Evolutionary conservation across 2,888 invertebrate species (phyloP).

Genomic region (Spodoptera exigua): DNA sequence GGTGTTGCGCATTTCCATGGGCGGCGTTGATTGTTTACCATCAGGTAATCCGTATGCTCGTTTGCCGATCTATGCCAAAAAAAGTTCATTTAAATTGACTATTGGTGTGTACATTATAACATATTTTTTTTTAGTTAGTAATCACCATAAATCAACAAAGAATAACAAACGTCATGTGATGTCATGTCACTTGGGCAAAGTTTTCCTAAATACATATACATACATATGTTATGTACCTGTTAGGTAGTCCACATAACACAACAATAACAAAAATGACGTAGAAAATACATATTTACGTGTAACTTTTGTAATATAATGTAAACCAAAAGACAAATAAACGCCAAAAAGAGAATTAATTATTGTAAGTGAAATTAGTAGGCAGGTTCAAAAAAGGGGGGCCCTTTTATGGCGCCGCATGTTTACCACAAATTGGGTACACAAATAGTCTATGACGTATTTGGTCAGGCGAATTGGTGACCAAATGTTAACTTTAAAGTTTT

Average conservation of each 20-base stretch:
- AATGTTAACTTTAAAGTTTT: slow-evolving; percentile 62
- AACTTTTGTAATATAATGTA: slow-evolving; percentile 37
- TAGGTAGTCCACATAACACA: not conserved
- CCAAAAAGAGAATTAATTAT: slow-evolving; percentile 67
- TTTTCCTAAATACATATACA: too few species aligned
- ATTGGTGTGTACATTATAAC: too few species aligned
- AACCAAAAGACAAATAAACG: slow-evolving; percentile 58
- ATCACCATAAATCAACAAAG: too few species aligned
- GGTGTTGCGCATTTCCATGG: too few species aligned
- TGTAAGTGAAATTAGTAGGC: slow-evolving; percentile 77
- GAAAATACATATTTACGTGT: slow-evolving; percentile 17
- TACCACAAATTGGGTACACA: slow-evolving; percentile 73
- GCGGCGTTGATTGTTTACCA: too few species aligned
- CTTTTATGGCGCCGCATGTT: slow-evolving; percentile 67
- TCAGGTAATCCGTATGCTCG: too few species aligned
- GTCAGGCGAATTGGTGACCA: slow-evolving; percentile 75
- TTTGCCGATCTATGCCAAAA: too few species aligned
- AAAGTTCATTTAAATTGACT: too few species aligned
- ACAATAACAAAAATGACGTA: slow-evolving; percentile 16
- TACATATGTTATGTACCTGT: too few species aligned
- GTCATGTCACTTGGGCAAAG: too few species aligned
- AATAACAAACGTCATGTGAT: too few species aligned
- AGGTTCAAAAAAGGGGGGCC: slow-evolving; percentile 75
- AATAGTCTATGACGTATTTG: slow-evolving; percentile 74
- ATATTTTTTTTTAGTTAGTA: too few species aligned